Conservation (phyloP, 2,113 vertebrate species). For the Felis catus region DNA sequence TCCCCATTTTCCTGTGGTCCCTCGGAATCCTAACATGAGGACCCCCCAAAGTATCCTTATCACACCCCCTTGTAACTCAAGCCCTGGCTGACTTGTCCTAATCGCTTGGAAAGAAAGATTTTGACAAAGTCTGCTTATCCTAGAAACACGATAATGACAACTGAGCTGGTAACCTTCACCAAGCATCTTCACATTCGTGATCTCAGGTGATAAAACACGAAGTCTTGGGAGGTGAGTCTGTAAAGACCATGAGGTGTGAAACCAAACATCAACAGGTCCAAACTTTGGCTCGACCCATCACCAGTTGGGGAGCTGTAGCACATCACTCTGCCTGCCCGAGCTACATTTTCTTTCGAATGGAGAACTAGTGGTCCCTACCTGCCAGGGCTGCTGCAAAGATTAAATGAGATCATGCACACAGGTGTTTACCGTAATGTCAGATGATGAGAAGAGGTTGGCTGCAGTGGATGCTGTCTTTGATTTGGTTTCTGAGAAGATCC, state of each 20-base stretch:
- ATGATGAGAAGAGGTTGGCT: not conserved
- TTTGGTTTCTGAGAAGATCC: not conserved
- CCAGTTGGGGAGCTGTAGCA: not conserved
- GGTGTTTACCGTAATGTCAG: not conserved
- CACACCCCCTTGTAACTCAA: not conserved
- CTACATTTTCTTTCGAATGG: not conserved
- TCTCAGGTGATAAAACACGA: not conserved
- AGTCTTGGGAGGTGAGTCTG: not conserved
- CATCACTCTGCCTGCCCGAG: not conserved
- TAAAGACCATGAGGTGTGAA: not conserved
- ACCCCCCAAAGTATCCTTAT: not conserved
- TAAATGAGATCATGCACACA: not conserved
- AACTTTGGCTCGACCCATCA: not conserved
- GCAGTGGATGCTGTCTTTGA: not conserved
- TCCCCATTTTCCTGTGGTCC: not conserved
- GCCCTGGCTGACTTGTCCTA: not conserved
- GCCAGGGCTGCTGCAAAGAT: not conserved
- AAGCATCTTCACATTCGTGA: not conserved
- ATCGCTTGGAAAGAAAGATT: not conserved
- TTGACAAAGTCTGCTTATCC: not conserved
- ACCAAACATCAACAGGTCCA: not conserved
- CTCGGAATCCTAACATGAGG: not conserved
- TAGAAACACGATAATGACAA: not conserved
- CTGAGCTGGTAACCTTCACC: not conserved
- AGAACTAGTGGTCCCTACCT: fast-evolving